Base-by-base conservation (phyloP, 2,888 invertebrate species). In the Penaeus monodon region DNA sequence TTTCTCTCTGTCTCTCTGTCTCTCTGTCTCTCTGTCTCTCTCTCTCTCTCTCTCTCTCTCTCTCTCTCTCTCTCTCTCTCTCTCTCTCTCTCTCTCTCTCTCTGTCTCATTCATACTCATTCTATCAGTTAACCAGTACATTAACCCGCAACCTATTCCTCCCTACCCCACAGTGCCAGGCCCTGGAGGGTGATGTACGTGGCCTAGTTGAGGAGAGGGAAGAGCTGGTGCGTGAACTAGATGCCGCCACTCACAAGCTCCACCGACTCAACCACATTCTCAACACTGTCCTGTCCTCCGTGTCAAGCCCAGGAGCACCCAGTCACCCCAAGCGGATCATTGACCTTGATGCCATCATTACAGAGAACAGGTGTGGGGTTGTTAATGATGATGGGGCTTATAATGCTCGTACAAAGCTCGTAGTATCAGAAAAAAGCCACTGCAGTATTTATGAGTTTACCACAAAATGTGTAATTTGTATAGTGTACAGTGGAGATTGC, bases 121-220 rank as follows among this genome's bases (percentile, higher is more conserved):
- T 68, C 17, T 10, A 17, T 7, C 57, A 57, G 14, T 57, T 12
- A 57, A 57, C 57, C 10, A 57, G 17, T 57, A 14, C 17, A 57
- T 20, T 57, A 14, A 57, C 57, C 57, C 17, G 17, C 17, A 57
- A 57, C 57, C 57, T 14, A 10, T 20, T 57, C 57, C 57, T 57
- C 17, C 57, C 14, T 57, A 17, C 64, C 29, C 44, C 49, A 66
- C 74, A 89, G 89, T 86, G 88, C 77, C 88, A 85, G 66, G 86
- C 88, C 8, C 70, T 88, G 49, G 88, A 88, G 73, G 84, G 88
- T 1, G 89, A 89, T 64, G 83, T 88, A 57, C 85, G 89, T 10
- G 86, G 89, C 24, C 76, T 89, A 68, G 83, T 88, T 44, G 89
- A 88, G 66, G 89, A 89, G 66, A 27, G 89, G 68, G 89, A 89